phyloP scores from a whole-genome alignment of 2,113 vertebrate species.

The Scomber scombrus region DNA sequence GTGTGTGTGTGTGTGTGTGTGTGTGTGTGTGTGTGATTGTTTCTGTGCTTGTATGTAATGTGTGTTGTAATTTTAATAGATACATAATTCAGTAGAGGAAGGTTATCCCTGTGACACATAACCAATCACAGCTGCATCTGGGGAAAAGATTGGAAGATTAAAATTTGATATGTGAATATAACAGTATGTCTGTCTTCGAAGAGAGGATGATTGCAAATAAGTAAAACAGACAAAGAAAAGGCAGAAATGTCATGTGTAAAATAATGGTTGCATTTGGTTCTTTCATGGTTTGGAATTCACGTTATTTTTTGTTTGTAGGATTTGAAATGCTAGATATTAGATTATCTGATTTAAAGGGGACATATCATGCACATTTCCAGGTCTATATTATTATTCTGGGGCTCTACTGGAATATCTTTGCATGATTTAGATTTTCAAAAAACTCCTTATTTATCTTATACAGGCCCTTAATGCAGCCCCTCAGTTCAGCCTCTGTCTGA shows the following conservation, averaged over 20 bases:
- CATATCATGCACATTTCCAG: no score
- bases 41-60: not conserved
- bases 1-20: not conserved
- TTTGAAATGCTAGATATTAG: not conserved
- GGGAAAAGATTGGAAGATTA: slow-evolving; percentile 43
- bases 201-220: not conserved
- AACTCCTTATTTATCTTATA: no score
- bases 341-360: no score
- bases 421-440: no score
- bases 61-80: slow-evolving; percentile 21
- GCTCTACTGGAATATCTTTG: no score
- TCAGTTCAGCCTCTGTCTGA: no score
- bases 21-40: not conserved
- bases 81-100: slow-evolving; percentile 13
- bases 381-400: no score
- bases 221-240: not conserved
- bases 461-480: no score
- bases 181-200: not conserved
- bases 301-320: not conserved
- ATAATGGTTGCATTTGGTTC: not conserved
- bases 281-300: not conserved
- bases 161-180: slow-evolving; percentile 44
- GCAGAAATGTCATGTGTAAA: not conserved
- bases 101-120: slow-evolving; percentile 11
- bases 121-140: slow-evolving; percentile 29